Evolutionary conservation across 2,113 vertebrate species (phyloP).

Genomic region (Clarias macrocephalus): DNA sequence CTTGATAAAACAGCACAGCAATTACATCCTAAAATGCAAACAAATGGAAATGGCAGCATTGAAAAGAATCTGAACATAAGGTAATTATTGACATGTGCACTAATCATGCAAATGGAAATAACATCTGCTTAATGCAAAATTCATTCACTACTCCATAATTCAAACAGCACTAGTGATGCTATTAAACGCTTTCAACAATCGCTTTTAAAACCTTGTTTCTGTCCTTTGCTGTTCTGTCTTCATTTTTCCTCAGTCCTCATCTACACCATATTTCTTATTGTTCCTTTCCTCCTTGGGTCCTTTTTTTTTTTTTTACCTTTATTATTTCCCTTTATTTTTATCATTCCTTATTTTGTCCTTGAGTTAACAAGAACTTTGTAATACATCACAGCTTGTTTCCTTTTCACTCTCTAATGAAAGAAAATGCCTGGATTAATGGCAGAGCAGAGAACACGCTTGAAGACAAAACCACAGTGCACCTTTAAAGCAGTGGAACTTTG

Average conservation of each 20-base stretch:
- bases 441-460: background rate
- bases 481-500: background rate
- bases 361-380: background rate
- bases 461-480: background rate
- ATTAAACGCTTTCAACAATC: background rate
- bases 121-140: background rate
- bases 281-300: background rate
- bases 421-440: background rate
- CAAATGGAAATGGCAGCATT: background rate
- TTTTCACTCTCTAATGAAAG: background rate
- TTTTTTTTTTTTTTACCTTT: background rate
- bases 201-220: background rate
- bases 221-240: background rate
- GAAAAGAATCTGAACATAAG: background rate
- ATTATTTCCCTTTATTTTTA: background rate
- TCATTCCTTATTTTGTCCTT: background rate
- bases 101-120: background rate
- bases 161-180: background rate
- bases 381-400: background rate
- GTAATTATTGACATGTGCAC: background rate
- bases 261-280: no score
- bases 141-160: background rate
- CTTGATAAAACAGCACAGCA: background rate
- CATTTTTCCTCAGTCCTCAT: background rate
- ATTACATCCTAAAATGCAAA: slow-evolving; percentile 3